Evolutionary conservation across 2,888 invertebrate species (phyloP), one percentile per base, ranked within the genome.

Genomic region (Pinctada fucata): DNA sequence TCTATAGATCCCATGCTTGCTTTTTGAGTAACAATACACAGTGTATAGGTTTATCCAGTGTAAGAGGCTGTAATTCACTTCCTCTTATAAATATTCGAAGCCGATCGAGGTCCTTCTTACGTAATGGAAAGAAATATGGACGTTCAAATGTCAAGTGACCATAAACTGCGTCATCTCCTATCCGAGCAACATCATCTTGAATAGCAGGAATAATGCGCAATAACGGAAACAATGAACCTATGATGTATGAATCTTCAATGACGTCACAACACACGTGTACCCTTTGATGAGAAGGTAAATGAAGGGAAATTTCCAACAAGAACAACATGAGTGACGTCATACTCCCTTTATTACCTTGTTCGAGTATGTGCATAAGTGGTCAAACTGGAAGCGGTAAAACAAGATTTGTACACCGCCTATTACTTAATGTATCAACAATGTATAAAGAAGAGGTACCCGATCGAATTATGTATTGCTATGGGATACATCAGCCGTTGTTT

Each of bases 401-500:
- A 8, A 58, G 68, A 65, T 83, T 82, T 79, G 75, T 79, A 6
- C 73, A 79, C 52, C 65, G 64, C 45, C 77, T 82, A 49, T 67
- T 82, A 45, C 16, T 45, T 8, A 50, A 82, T 66, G 2, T 83
- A 5, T 3, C 10, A 3, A 13, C 74, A 3, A 82, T 83, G 80
- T 82, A 82, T 71, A 8, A 45, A 6, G 73, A 70, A 67, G 82
- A 82, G 2, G 78, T 81, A 0, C 83, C 82, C 3, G 45, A 64
- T 3, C n/a, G 67, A 1, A 66, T 81, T 2, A n/a, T 82, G 50
- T 82, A 79, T 65, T 82, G 76, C 65, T 83, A 82, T 45, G 73
- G 83, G 50, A 83, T 84, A 3, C 78, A 82, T 75, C 84, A 84
- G 72, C 82, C 79, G 3, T 67, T 82, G 3, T 84, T 75, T 71